These are phyloP conservation scores for Tineola bisselliella DNA, from an alignment of 2,888 invertebrate genomes.

Conservation along the genomic window DNA sequence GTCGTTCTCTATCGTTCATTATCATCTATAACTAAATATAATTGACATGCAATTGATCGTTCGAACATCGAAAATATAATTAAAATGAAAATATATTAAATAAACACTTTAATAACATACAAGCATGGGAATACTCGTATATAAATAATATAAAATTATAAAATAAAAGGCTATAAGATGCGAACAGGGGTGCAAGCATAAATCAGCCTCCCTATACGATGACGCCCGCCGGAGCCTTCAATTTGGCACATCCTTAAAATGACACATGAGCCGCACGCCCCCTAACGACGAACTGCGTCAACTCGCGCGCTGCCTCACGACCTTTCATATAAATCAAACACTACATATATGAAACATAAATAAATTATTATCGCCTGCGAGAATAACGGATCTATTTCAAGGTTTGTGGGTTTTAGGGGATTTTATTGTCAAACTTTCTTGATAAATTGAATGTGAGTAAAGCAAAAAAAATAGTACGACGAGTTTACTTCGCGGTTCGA, in stretches of 20 bases:
- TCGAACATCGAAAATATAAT: too few species aligned
- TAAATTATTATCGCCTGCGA: conserved; percentile 1
- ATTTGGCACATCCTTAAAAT: conserved; percentile 69
- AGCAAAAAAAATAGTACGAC: background rate
- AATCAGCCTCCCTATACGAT: conserved; percentile 63
- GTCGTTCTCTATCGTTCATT: background rate
- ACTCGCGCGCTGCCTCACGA: conserved; percentile 23
- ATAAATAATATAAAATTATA: conserved; percentile 5
- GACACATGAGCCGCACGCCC: conserved; percentile 62
- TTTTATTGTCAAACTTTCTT: conserved; percentile 6
- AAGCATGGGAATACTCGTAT: too few species aligned
- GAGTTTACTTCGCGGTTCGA: background rate
- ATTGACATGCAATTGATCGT: background rate
- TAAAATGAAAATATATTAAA: too few species aligned
- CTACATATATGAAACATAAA: conserved; percentile 2
- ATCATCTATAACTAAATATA: background rate
- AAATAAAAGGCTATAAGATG: conserved; percentile 10
- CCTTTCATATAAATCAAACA: conserved; percentile 35
- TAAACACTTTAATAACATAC: too few species aligned
- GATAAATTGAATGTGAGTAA: background rate
- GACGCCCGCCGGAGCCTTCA: conserved; percentile 62
- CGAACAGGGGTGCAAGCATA: conserved; percentile 28
- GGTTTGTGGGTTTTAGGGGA: background rate
- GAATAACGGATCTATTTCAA: conserved; percentile 1
- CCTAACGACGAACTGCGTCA: conserved; percentile 51